These are phyloP conservation scores for Fistularia commersonii DNA, from an alignment of 2,797 vertebrate genomes.

Conservation along the genomic window DNA sequence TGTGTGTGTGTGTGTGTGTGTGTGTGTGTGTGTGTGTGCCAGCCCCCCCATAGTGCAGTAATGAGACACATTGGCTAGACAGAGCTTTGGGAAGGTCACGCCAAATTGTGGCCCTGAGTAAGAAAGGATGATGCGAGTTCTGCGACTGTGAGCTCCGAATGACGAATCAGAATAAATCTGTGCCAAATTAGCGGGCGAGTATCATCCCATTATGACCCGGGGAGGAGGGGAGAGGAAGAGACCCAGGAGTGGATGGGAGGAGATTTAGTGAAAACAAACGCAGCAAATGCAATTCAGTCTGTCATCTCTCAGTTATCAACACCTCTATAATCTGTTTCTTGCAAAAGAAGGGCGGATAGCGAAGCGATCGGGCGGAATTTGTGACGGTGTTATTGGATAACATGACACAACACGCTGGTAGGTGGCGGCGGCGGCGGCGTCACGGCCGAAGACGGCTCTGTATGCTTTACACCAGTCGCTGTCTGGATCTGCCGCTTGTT, in stretches of 20 bases:
- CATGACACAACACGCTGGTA: too few relatives aligned
- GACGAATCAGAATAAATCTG: constrained; percentile 48
- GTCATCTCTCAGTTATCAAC: too few relatives aligned
- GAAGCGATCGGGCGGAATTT: too few relatives aligned
- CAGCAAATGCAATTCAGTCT: too few relatives aligned
- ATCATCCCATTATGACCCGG: constrained; percentile 21
- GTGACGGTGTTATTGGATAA: too few relatives aligned
- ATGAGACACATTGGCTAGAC: constrained; percentile 62
- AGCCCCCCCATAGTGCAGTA: constrained; percentile 51
- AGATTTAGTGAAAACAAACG: too few relatives aligned
- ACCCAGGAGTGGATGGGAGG: constrained; percentile 3
- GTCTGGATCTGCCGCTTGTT: too few relatives aligned
- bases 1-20: not conserved
- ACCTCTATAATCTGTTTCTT: too few relatives aligned
- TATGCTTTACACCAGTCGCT: too few relatives aligned
- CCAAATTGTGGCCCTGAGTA: constrained; percentile 49
- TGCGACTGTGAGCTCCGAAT: constrained; percentile 30
- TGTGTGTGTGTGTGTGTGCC: constrained; percentile 13
- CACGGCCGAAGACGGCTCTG: too few relatives aligned
- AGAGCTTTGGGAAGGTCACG: constrained; percentile 59
- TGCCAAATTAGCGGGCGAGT: constrained; percentile 30
- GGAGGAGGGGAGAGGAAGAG: constrained; percentile 16
- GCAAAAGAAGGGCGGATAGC: too few relatives aligned
- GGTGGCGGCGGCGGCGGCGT: too few relatives aligned
- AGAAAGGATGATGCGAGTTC: constrained; percentile 38